Base-by-base conservation (phyloP, 2,797 vertebrate species). In the Peromyscus melanophrys region DNA sequence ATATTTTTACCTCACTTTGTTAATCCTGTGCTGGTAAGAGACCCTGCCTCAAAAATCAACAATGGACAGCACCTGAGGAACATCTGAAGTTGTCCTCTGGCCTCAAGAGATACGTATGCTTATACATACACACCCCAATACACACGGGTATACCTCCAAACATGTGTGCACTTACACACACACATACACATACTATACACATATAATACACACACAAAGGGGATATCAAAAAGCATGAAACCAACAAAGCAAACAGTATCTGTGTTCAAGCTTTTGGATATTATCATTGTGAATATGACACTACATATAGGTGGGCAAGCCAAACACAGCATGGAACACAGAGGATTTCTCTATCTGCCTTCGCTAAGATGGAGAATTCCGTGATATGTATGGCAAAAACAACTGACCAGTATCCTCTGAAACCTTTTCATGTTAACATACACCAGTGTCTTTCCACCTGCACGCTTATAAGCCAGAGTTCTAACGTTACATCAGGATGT, bases 191-290 rank as follows among this genome's bases (percentile, higher is more conserved):
- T 29, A 37, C 34, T 57, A 52, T 21, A 57, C 21, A n/a, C 27
- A 37, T n/a, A 14, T 14, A 67, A 67, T 69, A 37, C 34, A 55
- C 34, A 71, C 13, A 73, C 34, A 40, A 23, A 55, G n/a, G 23
- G 13, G 9, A 40, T 63, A 63, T 3, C 37, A 49, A 40, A 81
- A 96, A 84, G 6, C 40, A 69, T 81, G 40, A 90, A 96, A 82
- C 4, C 75, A 61, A 93, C 65, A 46, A 73, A n/a, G 49, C 27
- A 77, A 87, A 57, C 12, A 67, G 17, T 43, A 67, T 82, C 81
- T 90, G 27, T 37, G 27, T 94, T 96, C 65, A 82, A 69, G 69
- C n/a, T 85, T 93, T 82, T 89, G 29, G 9, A 37, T 89, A 31
- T 92, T 84, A 67, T 23, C 27, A 1, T 31, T 46, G 34, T 43